These are phyloP conservation scores for Champsocephalus gunnari DNA, from an alignment of 2,797 vertebrate species.

Conservation along the genomic window DNA sequence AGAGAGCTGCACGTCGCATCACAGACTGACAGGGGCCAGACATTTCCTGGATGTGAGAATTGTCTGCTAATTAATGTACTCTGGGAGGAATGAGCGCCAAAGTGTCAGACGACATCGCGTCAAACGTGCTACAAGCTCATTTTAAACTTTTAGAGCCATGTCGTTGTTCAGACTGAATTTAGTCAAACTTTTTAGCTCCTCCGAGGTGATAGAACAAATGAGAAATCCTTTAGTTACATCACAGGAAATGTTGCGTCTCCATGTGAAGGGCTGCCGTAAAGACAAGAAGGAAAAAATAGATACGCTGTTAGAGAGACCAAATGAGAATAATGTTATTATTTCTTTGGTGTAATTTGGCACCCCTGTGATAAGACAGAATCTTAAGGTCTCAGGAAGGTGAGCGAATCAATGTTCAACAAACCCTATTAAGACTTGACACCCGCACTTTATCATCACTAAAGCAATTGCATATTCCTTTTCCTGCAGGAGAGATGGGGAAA, in stretches of 20 bases:
- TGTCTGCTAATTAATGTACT: conserved; percentile 64
- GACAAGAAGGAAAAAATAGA: conserved; percentile 37
- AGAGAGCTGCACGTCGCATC: conserved; percentile 44
- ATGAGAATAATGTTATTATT: conserved; percentile 34
- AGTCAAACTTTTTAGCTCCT: conserved; percentile 45
- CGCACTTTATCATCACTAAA: conserved; percentile 82
- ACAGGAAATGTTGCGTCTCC: conserved; percentile 47
- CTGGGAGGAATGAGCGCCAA: conserved; percentile 48
- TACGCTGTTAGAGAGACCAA: conserved; percentile 10
- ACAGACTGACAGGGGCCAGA: conserved; percentile 56
- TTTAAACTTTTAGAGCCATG: conserved; percentile 55
- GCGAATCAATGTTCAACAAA: conserved; percentile 79
- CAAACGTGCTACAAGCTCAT: conserved; percentile 44
- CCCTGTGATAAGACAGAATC: conserved; percentile 59
- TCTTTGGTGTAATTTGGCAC: conserved; percentile 53
- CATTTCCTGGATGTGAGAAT: conserved; percentile 57
- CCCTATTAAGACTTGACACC: conserved; percentile 82
- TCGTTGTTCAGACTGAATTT: conserved; percentile 55
- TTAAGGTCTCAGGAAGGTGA: conserved; percentile 73
- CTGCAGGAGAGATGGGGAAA: conserved; percentile 73
- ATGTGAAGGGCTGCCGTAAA: conserved; percentile 19
- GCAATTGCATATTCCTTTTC: conserved; percentile 81
- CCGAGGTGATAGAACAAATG: conserved; percentile 39
- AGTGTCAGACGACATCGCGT: conserved; percentile 59
- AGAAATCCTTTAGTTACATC: conserved; percentile 42